Evolutionary conservation across 1,140 invertebrate species (phyloP), one percentile per base, ranked within the genome.

Genomic region (Meloidogyne floridensis): DNA sequence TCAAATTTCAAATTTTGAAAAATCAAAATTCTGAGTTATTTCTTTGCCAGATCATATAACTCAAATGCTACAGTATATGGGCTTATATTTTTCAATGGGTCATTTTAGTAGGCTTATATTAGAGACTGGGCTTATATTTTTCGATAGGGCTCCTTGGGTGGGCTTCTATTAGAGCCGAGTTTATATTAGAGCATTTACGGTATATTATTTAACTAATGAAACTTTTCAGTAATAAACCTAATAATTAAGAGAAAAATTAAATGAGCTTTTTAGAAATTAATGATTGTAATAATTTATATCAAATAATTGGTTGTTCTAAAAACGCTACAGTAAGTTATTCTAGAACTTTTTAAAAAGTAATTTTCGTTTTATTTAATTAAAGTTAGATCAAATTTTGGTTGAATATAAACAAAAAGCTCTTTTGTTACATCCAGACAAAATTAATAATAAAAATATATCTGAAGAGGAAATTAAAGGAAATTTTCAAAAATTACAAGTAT

Each of bases 251-350:
- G 8, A 59, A 59, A 8, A 59, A 15, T 5, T 5, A 4, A 11
- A 65, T 65, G 59, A 65, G 15, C 15, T 59, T 13, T n/a, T 65
- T 15, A 65, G 59, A 65, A 65, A 65, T 4, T 65, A 65, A n/a
- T 7, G 11, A 59, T 15, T 59, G 4, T 71, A 18, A 18, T 51
- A 20, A 79, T 53, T 72, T 79, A 53, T 79, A 79, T 47, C 47
- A 42, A 71, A 72, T 79, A 72, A 79, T 79, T 69, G 77, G 77
- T 42, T 79, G 77, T n/a, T 72, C 77, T 10, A 79, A 79, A 71
- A 51, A 71, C 5, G 56, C 77, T 11, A 72, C 56, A 42, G 77
- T 79, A n/a, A 71, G 20, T 79, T 54, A 71, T 8, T 32, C 6
- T 42, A 5, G 11, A 43, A 53, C 2, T 47, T 3, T 11, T 18